These are phyloP conservation scores for Pseudanteris insignis DNA, from an alignment of 2,888 invertebrate species.

Conservation along the genomic window DNA sequence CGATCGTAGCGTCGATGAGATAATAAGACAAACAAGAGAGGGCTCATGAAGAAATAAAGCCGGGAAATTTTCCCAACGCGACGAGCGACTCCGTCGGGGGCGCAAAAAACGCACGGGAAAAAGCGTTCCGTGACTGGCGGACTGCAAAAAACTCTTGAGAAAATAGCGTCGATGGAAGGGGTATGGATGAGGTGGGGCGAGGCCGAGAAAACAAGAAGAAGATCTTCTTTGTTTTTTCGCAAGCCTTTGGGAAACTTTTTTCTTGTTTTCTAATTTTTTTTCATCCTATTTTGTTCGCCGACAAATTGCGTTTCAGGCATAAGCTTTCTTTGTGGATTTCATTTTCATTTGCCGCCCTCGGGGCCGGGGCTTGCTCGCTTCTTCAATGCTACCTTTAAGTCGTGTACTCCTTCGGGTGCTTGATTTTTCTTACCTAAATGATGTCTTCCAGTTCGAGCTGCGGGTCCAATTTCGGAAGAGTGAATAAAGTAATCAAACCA, in stretches of 20 bases:
- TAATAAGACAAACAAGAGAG: slow-evolving; percentile 38
- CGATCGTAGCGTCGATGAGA: slow-evolving; percentile 37
- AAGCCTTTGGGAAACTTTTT: slow-evolving; percentile 20
- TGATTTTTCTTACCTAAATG: too few species aligned
- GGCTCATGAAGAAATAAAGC: slow-evolving; percentile 20
- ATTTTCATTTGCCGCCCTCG: slow-evolving; percentile 21
- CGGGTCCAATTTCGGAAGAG: too few species aligned
- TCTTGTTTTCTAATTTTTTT: not conserved
- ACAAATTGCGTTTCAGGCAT: slow-evolving; percentile 28
- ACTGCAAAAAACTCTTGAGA: slow-evolving; percentile 26
- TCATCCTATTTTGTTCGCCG: not conserved
- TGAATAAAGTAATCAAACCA: too few species aligned
- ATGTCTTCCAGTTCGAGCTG: too few species aligned
- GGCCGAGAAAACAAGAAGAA: slow-evolving; percentile 3
- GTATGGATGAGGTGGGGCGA: not conserved
- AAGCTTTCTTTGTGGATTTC: slow-evolving; percentile 33
- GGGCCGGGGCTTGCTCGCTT: too few species aligned
- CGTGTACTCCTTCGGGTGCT: too few species aligned
- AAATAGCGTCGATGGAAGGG: slow-evolving; percentile 18
- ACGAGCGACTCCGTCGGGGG: slow-evolving; percentile 7
- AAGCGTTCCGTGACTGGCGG: slow-evolving; percentile 38
- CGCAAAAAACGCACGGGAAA: slow-evolving; percentile 32
- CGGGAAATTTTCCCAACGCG: slow-evolving; percentile 37
- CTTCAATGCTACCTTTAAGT: too few species aligned
- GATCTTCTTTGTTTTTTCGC: slow-evolving; percentile 9